Base-by-base conservation (phyloP, 2,888 invertebrate genomes). In the Sturmia bella region DNA sequence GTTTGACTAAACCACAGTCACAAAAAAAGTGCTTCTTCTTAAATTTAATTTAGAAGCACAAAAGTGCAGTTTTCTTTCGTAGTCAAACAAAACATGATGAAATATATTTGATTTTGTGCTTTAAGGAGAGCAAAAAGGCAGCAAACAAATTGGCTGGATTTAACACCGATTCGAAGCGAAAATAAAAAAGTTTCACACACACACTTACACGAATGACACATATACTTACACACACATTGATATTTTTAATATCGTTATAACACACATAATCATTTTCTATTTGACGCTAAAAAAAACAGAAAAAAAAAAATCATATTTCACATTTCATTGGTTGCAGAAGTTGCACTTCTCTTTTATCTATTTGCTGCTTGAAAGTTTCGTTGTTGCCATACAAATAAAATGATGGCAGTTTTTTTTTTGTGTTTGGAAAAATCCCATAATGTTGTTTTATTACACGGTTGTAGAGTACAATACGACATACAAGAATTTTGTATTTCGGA, bases 291-390 rank as follows among this genome's bases (percentile, higher is more conserved):
- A 61, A 69, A 61, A 56, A 9, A 24, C 32, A 24, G 37, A 56
- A 12, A 9, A 17, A 24, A 37, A 21, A 39, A 43, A 24, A 75
- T 37, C 45, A 78, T 72, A 73, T 81, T 78, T 82, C 9, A 78
- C 74, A 78, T 64, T 78, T 69, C 64, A 78, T 78, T 78, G 66
- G 24, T 63, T 63, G 57, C 64, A 69, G 24, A 69, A 75, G 68
- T 69, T 56, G 39, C 27, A 24, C 11, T 24, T 19, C 37, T 57
- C 21, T 17, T 27, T 48, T 43, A 54, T 70, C 27, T 41, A 59
- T 59, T 52, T 57, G 50, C 45, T 50, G 19, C 41, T 64, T 56
- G 48, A 32, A 75, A 57, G 15, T 41, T 56, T 48, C 64, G 39
- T 59, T 48, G 43, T 50, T 41, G 48, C 32, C 63, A 24, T 24